A percentile compares a stretch with the other conserved stretches of the same genome.
Evolutionary conservation across 1,140 invertebrate genomes (phyloP).

Genomic region (Hycleus phaleratus): DNA sequence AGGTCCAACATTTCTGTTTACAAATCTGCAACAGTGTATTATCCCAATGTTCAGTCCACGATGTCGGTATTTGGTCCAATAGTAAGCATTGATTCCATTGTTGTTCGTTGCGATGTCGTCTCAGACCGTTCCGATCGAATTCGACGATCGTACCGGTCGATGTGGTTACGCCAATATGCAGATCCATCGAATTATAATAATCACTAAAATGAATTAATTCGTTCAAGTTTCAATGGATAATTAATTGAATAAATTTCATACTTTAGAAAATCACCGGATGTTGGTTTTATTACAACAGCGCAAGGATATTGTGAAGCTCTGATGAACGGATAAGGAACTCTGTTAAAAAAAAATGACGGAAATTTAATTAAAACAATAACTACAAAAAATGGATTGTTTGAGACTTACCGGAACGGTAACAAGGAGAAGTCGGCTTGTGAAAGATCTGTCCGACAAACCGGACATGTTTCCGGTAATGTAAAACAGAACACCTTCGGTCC

Average conservation of each 20-base stretch:
- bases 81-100: conserved; percentile 65
- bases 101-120: conserved; percentile 44
- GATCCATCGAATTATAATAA: conserved; percentile 68
- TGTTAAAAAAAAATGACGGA: conserved; percentile 38
- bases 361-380: conserved; percentile 5
- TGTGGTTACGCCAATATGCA: conserved; percentile 75
- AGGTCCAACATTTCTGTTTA: conserved; percentile 55
- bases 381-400: background rate
- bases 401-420: conserved; percentile 60
- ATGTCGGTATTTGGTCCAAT: conserved; percentile 54
- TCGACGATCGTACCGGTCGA: conserved; percentile 66
- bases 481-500: conserved; percentile 71
- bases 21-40: conserved; percentile 55
- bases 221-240: background rate
- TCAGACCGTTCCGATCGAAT: conserved; percentile 66
- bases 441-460: conserved; percentile 57
- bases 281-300: conserved; percentile 69
- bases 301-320: conserved; percentile 63
- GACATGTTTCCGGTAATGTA: conserved; percentile 59
- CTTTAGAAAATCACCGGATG: conserved; percentile 73
- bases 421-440: conserved; percentile 51
- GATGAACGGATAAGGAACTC: conserved; percentile 70
- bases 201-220: conserved; percentile 46
- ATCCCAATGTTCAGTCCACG: conserved; percentile 73
- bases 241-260: conserved; percentile 42